phyloP scores from a whole-genome alignment of 2,888 invertebrate species.

The Tetragonula carbonaria region DNA sequence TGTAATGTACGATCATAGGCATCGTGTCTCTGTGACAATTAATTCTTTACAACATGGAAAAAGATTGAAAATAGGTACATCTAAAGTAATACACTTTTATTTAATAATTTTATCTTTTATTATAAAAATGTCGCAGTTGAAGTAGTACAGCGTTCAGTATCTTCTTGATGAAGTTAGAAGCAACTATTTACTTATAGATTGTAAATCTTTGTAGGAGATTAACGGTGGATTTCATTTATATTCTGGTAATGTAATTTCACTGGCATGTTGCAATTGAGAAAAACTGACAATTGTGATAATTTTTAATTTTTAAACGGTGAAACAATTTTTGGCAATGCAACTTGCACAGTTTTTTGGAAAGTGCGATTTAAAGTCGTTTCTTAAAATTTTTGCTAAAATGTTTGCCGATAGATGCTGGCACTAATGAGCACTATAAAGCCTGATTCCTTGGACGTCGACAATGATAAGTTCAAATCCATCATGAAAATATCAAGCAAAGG shows the following conservation, averaged over 20 bases:
- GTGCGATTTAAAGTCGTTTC: no score
- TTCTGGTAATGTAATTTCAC: neutral
- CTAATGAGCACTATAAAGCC: slow-evolving; percentile 69
- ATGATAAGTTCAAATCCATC: slow-evolving; percentile 73
- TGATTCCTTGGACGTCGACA: slow-evolving; percentile 70
- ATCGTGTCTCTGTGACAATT: neutral
- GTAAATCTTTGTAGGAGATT: neutral
- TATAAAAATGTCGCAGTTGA: neutral
- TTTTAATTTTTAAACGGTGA: neutral
- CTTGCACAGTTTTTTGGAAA: no score
- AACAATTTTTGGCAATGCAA: no score
- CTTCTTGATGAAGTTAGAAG: neutral
- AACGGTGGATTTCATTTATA: neutral
- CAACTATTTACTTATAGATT: neutral
- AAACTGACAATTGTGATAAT: neutral
- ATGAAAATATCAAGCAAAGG: slow-evolving; percentile 72
- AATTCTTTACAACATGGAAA: neutral
- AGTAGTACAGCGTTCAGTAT: neutral
- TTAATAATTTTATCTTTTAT: neutral
- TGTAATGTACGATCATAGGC: neutral
- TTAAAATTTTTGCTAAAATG: neutral
- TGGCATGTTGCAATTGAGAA: neutral
- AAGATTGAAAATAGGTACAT: neutral
- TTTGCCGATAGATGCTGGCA: slow-evolving; percentile 69
- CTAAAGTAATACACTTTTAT: neutral